Evolutionary conservation across 2,888 invertebrate species (phyloP).

Genomic region (Stenchaetothrips biformis): DNA sequence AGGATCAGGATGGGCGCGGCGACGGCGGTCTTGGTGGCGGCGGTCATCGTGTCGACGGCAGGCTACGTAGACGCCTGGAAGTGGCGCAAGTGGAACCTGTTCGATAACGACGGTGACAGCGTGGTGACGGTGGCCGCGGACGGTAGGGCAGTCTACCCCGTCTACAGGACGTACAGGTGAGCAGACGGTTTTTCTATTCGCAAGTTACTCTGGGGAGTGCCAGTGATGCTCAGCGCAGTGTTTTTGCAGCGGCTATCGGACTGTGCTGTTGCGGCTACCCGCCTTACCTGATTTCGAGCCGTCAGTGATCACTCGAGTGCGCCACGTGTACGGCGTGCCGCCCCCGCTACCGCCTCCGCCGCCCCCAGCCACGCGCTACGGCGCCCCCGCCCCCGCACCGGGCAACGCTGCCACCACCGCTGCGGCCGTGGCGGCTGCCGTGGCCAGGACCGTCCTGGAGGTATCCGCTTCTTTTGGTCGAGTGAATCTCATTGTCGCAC

Average conservation of each 20-base stretch:
- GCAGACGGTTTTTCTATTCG: neutral
- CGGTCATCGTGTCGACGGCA: too few relatives aligned
- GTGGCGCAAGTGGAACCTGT: neutral
- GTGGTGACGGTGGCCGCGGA: conserved; percentile 10
- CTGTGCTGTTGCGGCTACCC: neutral
- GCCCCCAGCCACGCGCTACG: neutral
- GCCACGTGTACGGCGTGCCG: neutral
- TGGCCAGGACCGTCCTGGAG: neutral
- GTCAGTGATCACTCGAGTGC: neutral
- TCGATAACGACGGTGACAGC: neutral
- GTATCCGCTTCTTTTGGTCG: neutral
- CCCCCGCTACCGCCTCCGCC: neutral
- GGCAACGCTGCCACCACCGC: neutral
- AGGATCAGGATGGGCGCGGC: too few relatives aligned
- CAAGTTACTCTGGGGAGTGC: neutral
- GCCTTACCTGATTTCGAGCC: neutral
- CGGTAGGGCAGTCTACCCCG: conserved; percentile 8
- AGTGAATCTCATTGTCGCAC: too few relatives aligned
- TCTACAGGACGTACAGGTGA: neutral
- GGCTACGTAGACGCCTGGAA: neutral
- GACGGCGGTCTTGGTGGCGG: too few relatives aligned
- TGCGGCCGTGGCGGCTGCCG: neutral
- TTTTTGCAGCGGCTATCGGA: neutral
- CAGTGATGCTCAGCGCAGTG: neutral
- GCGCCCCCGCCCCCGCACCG: neutral